Conservation (phyloP, 2,113 vertebrate genomes). For the Erythrocercus mccallii region DNA sequence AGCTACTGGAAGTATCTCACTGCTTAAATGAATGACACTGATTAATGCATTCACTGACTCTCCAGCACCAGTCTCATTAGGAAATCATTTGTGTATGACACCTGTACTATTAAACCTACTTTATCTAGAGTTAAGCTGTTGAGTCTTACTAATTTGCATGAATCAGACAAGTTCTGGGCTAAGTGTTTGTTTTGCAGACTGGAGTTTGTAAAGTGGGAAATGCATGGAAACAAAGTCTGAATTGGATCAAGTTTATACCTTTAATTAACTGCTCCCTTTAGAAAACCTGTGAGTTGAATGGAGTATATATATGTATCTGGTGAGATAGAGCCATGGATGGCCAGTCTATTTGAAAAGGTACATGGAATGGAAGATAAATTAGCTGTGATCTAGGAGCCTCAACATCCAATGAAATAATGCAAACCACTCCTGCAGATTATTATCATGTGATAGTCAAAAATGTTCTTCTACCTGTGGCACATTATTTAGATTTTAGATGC, state of each 20-base stretch:
- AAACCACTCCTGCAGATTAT: not conserved
- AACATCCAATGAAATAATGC: not conserved
- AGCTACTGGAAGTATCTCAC: not conserved
- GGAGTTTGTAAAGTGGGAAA: not conserved
- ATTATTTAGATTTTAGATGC: not conserved
- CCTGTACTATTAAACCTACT: not conserved
- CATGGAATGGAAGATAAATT: not conserved
- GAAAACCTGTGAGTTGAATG: not conserved
- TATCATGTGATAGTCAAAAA: not conserved
- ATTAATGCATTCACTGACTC: not conserved
- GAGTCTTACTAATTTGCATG: not conserved
- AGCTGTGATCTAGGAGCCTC: not conserved
- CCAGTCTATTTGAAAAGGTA: not conserved
- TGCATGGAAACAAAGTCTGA: not conserved
- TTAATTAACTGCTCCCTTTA: not conserved
- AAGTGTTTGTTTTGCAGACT: not conserved
- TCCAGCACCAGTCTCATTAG: not conserved
- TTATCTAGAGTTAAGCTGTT: not conserved
- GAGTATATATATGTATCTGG: not conserved
- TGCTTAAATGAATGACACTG: not conserved
- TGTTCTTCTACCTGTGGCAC: not conserved
- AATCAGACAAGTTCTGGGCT: not conserved
- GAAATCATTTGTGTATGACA: not conserved
- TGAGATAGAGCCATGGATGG: not conserved
- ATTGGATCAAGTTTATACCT: not conserved